Evolutionary conservation across 2,888 invertebrate genomes (phyloP).

Genomic region (Rugalucina vietnamica): DNA sequence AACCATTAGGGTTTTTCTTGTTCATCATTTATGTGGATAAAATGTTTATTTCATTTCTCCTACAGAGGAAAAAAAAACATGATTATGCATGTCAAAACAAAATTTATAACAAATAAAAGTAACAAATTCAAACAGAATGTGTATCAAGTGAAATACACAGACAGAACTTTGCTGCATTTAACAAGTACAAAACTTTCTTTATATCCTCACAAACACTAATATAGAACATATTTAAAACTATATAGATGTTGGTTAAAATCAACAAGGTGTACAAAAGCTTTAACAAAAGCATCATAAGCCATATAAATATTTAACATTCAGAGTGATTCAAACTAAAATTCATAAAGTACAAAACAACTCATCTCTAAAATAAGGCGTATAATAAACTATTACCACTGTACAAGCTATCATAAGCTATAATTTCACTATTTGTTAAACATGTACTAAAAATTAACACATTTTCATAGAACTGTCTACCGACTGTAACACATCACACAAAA

Average conservation of each 20-base stretch:
- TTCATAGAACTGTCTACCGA: background rate
- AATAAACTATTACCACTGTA: background rate
- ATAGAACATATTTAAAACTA: too few species aligned
- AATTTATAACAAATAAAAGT: too few species aligned
- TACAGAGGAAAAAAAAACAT: too few species aligned
- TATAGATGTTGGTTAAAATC: background rate
- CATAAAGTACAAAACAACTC: background rate
- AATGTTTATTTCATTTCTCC: too few species aligned
- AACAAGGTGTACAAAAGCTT: background rate
- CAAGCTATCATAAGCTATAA: background rate
- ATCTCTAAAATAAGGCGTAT: background rate
- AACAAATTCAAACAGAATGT: too few species aligned
- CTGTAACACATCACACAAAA: background rate
- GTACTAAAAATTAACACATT: background rate
- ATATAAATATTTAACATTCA: slow-evolving; percentile 7
- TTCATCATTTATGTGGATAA: too few species aligned
- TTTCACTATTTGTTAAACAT: background rate
- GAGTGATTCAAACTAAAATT: background rate
- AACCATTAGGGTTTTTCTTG: too few species aligned
- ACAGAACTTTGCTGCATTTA: too few species aligned
- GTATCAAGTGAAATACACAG: too few species aligned
- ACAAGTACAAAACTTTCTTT: too few species aligned
- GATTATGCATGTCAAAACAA: too few species aligned
- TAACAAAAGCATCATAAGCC: background rate
- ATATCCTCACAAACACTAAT: too few species aligned